These are phyloP conservation scores for Drosophila tsacasi DNA, from an alignment of 1,140 invertebrate species.

Conservation along the genomic window DNA sequence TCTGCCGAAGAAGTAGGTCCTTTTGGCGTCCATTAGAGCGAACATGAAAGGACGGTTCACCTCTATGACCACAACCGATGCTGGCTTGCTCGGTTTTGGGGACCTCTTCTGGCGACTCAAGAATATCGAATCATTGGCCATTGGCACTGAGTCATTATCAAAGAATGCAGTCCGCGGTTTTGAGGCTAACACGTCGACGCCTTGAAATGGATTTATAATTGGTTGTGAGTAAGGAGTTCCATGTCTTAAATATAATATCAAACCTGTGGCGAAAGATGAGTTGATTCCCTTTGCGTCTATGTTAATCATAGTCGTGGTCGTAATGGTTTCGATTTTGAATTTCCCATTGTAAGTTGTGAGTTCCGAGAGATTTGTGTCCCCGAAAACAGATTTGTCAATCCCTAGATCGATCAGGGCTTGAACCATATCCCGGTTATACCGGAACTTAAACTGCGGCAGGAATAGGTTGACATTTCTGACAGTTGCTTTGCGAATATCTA, in stretches of 20 bases:
- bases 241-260: not conserved
- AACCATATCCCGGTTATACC: conserved; percentile 11
- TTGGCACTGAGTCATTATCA: not conserved
- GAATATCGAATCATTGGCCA: not conserved
- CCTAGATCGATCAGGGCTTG: conserved; percentile 17
- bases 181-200: not conserved
- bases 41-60: conserved; percentile 25
- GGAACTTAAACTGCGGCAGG: conserved; percentile 4
- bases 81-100: accelerated
- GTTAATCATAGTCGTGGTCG: not conserved
- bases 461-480: not conserved
- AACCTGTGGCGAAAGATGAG: not conserved
- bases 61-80: not conserved
- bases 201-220: not conserved
- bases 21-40: not conserved
- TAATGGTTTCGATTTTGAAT: not conserved
- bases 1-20: conserved; percentile 9
- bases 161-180: not conserved
- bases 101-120: too few relatives aligned
- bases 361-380: not conserved
- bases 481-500: not conserved
- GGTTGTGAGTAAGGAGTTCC: not conserved
- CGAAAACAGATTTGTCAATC: not conserved
- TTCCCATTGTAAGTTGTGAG: not conserved
- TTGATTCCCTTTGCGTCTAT: not conserved